Base-by-base conservation (phyloP, 2,888 invertebrate species). In the Glyphotaelius pellucidus region DNA sequence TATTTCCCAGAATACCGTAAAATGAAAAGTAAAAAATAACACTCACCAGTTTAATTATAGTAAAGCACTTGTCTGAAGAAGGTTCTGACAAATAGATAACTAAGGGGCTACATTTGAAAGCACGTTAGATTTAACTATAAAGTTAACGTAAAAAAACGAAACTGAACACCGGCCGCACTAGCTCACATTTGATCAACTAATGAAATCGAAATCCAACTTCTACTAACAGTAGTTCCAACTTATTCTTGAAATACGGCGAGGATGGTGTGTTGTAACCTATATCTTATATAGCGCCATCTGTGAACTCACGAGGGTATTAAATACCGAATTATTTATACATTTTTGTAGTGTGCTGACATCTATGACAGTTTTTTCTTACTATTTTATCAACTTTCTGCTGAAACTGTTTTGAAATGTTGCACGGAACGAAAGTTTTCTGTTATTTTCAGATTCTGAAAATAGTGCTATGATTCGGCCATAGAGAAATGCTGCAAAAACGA, bases 91-190 rank as follows among this genome's bases (percentile, higher is more conserved):
- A 94, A 84, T 80, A 94, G 52, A 32, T 1, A 94, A 95, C 95
- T 94, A 95, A 94, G 94, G 95, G 96, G 96, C 96, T 96, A 96
- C 96, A 96, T 96, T 96, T 95, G 96, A 96, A 95, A 94, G 94
- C 95, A 94, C 95, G 79, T 88, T 19, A 38, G 35, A 91, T 92
- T 93, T 47, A 84, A 91, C 92, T 91, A 91, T 90, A 67, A 38
- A 52, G n/a, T 52, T 79, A 31, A 80, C 86, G n/a, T 79, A 86
- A 84, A 84, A 80, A 91, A 89, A 12, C 7, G 67, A 91, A 84
- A 79, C 89, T 38, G 25, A 84, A 91, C 91, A 84, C 25, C 91
- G 52, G 80, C 90, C 90, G 19, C 84, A 80, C 91, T 11, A 31
- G 79, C 32, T 80, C 90, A 90, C 91, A 85, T 91, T 87, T 32